phyloP scores from a whole-genome alignment of 2,113 vertebrate genomes.

The Planiliza haematocheilus region DNA sequence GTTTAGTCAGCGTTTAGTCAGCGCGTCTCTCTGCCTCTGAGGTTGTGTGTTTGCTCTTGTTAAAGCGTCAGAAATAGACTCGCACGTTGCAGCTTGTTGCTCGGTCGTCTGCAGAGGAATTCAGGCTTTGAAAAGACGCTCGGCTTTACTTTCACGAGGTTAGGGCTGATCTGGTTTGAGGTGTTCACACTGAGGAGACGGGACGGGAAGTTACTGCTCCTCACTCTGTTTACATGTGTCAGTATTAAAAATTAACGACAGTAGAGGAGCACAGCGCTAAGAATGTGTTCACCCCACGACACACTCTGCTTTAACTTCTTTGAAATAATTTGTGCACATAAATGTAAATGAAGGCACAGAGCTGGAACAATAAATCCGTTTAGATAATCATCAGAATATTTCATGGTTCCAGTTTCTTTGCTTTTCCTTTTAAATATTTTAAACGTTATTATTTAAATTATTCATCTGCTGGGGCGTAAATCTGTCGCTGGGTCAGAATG shows the following conservation, averaged over 20 bases:
- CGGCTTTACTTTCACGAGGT: neutral
- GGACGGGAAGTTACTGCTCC: no score
- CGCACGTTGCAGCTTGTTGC: constrained; percentile 18
- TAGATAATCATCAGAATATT: neutral
- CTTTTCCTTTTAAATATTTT: neutral
- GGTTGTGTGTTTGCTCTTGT: neutral
- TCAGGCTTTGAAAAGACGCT: constrained; percentile 1
- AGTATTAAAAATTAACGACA: no score
- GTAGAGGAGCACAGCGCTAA: no score
- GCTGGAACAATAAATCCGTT: no score
- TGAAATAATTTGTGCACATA: no score
- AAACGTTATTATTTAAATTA: neutral
- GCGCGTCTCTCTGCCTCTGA: neutral
- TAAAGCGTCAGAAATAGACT: neutral
- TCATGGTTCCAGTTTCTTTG: neutral
- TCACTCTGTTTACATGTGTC: no score
- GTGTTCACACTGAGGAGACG: neutral
- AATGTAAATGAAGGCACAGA: no score
- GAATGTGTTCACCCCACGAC: no score
- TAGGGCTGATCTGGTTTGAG: neutral
- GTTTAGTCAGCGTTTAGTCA: no score
- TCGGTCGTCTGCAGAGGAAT: constrained; percentile 46
- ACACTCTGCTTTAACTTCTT: no score
- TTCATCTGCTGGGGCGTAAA: no score
- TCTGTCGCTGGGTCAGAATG: no score